Evolutionary conservation across 2,888 invertebrate species (phyloP).

Genomic region (Gymnocheta viridis): DNA sequence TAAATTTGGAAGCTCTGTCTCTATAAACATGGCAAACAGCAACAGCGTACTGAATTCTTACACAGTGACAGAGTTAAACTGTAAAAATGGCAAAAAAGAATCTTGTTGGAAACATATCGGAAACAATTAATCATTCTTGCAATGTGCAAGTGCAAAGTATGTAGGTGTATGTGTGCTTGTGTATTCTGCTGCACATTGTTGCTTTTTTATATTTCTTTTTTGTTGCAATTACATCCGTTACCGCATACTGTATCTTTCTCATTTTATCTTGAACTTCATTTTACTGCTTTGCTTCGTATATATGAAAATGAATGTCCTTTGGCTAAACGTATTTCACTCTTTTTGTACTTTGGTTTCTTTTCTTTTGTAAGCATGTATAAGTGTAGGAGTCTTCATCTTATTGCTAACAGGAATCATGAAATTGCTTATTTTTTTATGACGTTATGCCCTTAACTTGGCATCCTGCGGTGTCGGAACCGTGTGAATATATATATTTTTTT

Average conservation of each 20-base stretch:
- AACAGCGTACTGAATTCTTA: neutral
- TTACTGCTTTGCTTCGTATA: conserved; percentile 15
- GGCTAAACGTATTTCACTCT: conserved; percentile 28
- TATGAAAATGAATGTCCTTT: conserved; percentile 56
- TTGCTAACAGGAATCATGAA: conserved; percentile 21
- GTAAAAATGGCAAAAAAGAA: conserved; percentile 43
- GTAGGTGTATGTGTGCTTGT: conserved; percentile 1
- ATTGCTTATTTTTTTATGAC: conserved; percentile 37
- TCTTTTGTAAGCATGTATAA: neutral
- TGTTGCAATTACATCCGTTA: conserved; percentile 67
- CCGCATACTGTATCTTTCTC: conserved; percentile 61
- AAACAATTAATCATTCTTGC: conserved; percentile 73
- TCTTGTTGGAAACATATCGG: conserved; percentile 71
- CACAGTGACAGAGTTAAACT: conserved; percentile 26
- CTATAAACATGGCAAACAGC: conserved; percentile 8
- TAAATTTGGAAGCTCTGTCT: conserved; percentile 2
- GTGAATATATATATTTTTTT: conserved; percentile 14
- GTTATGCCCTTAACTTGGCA: neutral
- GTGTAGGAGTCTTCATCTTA: conserved; percentile 35
- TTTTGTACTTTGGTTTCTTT: neutral
- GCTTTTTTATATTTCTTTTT: neutral
- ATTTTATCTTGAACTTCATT: conserved; percentile 53
- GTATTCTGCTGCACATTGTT: conserved; percentile 50
- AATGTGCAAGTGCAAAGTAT: conserved; percentile 66
- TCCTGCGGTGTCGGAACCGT: conserved; percentile 44